Conservation (phyloP, 1,140 invertebrate genomes). For the Pseudomyrmex dendroicus region DNA sequence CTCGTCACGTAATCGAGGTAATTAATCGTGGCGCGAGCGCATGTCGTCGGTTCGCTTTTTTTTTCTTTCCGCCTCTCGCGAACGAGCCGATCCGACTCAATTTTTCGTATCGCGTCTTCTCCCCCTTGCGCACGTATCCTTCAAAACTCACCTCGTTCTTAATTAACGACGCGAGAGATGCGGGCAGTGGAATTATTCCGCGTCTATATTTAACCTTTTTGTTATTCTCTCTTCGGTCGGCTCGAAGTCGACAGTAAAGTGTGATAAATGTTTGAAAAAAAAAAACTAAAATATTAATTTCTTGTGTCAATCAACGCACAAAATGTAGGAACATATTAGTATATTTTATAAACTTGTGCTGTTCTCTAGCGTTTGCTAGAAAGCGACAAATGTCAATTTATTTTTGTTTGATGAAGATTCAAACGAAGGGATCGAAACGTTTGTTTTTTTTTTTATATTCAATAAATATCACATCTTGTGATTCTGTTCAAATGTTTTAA, state of each 20-base stretch:
- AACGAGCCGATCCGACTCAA: neutral
- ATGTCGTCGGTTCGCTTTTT: neutral
- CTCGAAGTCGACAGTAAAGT: neutral
- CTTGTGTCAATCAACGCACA: too few relatives aligned
- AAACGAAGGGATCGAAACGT: too few relatives aligned
- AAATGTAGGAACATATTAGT: too few relatives aligned
- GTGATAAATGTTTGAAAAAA: too few relatives aligned
- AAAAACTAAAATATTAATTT: too few relatives aligned
- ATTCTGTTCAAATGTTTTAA: neutral
- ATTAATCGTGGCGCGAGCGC: constrained; percentile 62
- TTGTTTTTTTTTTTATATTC: too few relatives aligned
- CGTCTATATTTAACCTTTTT: neutral
- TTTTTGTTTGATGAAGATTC: too few relatives aligned
- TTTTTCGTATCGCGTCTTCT: constrained; percentile 4
- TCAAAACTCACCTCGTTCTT: neutral
- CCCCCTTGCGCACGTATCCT: neutral
- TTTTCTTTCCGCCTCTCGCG: neutral
- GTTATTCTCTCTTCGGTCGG: neutral
- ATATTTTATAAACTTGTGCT: too few relatives aligned
- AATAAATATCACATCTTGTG: too few relatives aligned
- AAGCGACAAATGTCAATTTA: too few relatives aligned
- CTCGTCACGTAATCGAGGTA: constrained; percentile 64
- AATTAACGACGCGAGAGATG: constrained; percentile 22
- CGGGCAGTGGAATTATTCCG: neutral
- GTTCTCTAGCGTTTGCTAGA: too few relatives aligned